A percentile compares a stretch with the other conserved stretches of the same genome.
Conservation (phyloP, 2,797 vertebrate species). For the Kryptopterus vitreolus region DNA sequence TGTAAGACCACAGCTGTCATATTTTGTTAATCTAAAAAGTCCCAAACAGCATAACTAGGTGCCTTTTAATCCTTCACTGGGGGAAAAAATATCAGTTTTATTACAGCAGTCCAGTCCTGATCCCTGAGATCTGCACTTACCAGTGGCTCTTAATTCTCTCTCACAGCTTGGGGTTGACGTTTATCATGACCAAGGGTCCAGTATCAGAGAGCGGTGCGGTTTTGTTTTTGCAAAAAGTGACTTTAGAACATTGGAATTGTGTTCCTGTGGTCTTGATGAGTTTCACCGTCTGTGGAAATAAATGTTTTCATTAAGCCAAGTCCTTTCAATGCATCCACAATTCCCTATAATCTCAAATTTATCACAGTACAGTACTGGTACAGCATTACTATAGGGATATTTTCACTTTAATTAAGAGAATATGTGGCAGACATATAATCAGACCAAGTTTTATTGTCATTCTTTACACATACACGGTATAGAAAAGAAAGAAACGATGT, state of each 20-base stretch:
- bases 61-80: not conserved
- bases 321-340: constrained; percentile 61
- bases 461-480: too few relatives aligned
- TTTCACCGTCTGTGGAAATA: constrained; percentile 66
- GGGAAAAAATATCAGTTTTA: not conserved
- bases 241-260: constrained; percentile 59
- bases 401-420: not conserved
- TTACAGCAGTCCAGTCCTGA: constrained; percentile 8
- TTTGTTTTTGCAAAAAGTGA: constrained; percentile 51
- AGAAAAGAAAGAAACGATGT: too few relatives aligned
- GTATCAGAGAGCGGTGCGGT: constrained; percentile 49
- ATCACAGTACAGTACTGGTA: constrained; percentile 50
- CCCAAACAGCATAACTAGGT: not conserved
- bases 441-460: too few relatives aligned
- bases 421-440: too few relatives aligned
- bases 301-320: constrained; percentile 57
- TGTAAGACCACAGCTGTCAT: not conserved
- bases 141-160: constrained; percentile 16
- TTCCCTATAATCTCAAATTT: constrained; percentile 74
- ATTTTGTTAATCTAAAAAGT: not conserved
- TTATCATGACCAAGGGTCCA: constrained; percentile 64
- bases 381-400: constrained; percentile 24
- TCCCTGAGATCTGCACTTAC: constrained; percentile 3
- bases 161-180: constrained; percentile 59
- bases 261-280: constrained; percentile 63